Evolutionary conservation across 2,113 vertebrate species (phyloP), one percentile per base, ranked within the genome.

Genomic region (Illadopsis cleaveri): DNA sequence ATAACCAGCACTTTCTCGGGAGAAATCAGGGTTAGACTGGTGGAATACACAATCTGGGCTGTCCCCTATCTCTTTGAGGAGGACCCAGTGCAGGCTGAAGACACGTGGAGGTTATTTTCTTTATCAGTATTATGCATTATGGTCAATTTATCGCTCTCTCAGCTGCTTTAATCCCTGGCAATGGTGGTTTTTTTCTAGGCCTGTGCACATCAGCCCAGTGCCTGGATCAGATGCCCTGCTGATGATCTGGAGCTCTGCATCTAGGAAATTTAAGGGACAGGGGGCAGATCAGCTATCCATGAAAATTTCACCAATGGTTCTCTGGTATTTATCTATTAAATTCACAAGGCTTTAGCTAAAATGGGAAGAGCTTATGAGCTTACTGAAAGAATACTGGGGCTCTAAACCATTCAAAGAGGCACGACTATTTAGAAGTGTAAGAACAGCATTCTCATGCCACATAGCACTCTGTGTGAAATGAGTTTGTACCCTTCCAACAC

Each of bases 401-500:
- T 72, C 78, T 95, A 66, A 94, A 68, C 68, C 92, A 83, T 80
- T 96, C 91, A 95, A 87, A 93, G 86, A 93, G 76, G 61, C 79
- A 84, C 2, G 14, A 91, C 92, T 94, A 33, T 92, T 96, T 89
- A 70, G 92, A 93, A 96, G 81, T 79, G 82, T 96, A 93, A 86
- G 69, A 96, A 92, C 77, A 95, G 68, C 57, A 56, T 92, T 95
- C 86, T 93, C 86, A 93, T 96, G 92, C 81, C 90, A 94, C 83
- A 95, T 85, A 93, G 58, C 64, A 16, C 89, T 90, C 78, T 27
- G 75, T 94, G 88, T 86, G 95, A 96, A 96, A 35, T 56, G 64
- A 96, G 70, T 96, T 96, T 97, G 91, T 97, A 96, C 77, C 76
- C 90, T 93, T 96, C 82, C 90, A 96, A 70, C 77, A 76, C 69